These are phyloP conservation scores for Vulpes lagopus DNA, from an alignment of 2,113 vertebrate species.

Conservation along the genomic window DNA sequence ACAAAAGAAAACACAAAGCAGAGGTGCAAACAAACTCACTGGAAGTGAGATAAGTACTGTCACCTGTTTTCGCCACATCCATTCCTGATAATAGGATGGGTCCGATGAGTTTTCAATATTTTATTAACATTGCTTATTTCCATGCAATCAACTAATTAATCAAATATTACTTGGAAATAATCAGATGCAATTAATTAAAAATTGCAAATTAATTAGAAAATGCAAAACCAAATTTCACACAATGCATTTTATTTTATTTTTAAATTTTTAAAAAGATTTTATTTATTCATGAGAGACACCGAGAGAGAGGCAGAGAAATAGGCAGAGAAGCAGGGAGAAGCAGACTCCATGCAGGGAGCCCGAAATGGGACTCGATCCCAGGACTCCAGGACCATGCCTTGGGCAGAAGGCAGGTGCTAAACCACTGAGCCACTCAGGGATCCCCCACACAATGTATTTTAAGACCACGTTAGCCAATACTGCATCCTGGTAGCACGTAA, in stretches of 20 bases:
- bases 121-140: constrained; percentile 52
- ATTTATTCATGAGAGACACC: too few relatives aligned
- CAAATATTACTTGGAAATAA: constrained; percentile 57
- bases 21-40: constrained; percentile 25
- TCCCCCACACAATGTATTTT: constrained; percentile 51
- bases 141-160: constrained; percentile 52
- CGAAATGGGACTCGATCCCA: too few relatives aligned
- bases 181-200: constrained; percentile 33
- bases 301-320: too few relatives aligned
- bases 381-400: too few relatives aligned
- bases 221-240: constrained; percentile 50
- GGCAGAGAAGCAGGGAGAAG: too few relatives aligned
- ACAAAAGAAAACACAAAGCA: constrained; percentile 68
- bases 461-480: constrained; percentile 26
- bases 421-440: too few relatives aligned
- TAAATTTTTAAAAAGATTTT: too few relatives aligned
- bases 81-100: constrained; percentile 29
- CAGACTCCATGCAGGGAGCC: too few relatives aligned
- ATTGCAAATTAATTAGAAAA: constrained; percentile 41
- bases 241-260: not conserved
- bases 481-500: constrained; percentile 34
- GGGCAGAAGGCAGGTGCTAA: too few relatives aligned
- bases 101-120: constrained; percentile 62
- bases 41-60: constrained; percentile 12
- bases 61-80: not conserved